Evolutionary conservation across 2,113 vertebrate species (phyloP), one percentile per base, ranked within the genome.

Genomic region (Rhinogobius similis): DNA sequence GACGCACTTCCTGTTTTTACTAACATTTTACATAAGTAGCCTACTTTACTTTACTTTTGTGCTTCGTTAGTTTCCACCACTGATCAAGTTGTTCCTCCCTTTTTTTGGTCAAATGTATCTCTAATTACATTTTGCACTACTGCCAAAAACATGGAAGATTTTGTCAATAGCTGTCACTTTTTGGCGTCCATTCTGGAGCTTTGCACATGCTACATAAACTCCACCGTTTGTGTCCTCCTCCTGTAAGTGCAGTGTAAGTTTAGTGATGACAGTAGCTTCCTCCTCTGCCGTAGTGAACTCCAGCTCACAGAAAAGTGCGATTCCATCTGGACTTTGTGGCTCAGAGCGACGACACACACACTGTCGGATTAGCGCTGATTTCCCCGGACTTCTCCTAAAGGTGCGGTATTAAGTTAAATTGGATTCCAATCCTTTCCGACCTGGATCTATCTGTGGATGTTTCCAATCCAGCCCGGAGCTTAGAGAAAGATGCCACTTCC

Each of bases 361-460:
- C 74, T 68, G 67, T 0, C 73, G 81, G 88, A 88, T 90, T 88
- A 87, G 84, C 58, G 0, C 58, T 81, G 78, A 86, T 86, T 90
- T 86, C 82, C 85, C 88, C 74, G 68, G 88, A 78, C 79, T 70
- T 21, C 73, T 77, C 68, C 81, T 77, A 75, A 76, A 86, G 82
- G 79, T 86, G 61, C 56, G 65, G 70, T 56, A 78, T 82, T 78
- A 80, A 72, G 68, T 73, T 76, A 81, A 88, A 87, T 80, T 81
- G 73, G 83, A 84, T 86, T 90, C 72, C 81, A 76, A 78, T 86
- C 82, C 74, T 70, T 59, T 69, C 71, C 75, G 29, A 53, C 62
- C 65, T 75, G 62, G 74, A 65, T 81, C 64, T 29, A 67, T 81
- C 64, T 24, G 48, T 0, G 43, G 41, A 65, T 67, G 68, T 73